These are phyloP conservation scores for Pachycephala philippinensis DNA, from an alignment of 2,113 vertebrate species.

Conservation along the genomic window DNA sequence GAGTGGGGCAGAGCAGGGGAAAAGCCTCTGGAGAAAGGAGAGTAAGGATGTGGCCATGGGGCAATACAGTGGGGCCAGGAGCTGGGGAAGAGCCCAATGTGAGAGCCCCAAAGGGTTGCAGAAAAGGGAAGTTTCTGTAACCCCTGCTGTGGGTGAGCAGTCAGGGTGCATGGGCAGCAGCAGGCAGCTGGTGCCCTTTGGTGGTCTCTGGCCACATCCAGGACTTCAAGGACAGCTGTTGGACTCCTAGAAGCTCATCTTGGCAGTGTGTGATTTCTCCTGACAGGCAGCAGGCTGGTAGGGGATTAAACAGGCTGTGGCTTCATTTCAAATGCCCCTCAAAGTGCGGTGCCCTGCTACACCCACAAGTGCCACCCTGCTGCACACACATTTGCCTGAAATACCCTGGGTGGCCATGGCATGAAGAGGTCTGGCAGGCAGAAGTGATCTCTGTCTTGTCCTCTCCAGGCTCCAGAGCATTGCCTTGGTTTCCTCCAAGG, in stretches of 20 bases:
- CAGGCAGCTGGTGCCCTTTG: neutral
- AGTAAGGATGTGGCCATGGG: neutral
- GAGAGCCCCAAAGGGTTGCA: accelerated
- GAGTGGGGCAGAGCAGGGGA: neutral
- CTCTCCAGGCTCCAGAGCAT: neutral
- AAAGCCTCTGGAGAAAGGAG: neutral
- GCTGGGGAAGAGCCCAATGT: accelerated
- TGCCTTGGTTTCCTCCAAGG: neutral
- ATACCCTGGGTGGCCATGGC: accelerated
- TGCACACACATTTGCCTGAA: neutral
- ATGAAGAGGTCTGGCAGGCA: neutral
- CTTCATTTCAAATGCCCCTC: accelerated
- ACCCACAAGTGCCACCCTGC: neutral
- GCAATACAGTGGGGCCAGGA: neutral
- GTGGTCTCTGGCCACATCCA: neutral
- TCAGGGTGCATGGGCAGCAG: neutral
- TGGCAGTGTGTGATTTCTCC: neutral
- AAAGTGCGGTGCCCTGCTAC: neutral
- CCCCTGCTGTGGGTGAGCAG: accelerated
- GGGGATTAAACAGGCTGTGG: neutral
- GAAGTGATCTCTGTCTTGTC: neutral
- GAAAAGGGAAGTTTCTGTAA: neutral
- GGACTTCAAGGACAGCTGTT: neutral
- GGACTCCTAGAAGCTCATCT: neutral
- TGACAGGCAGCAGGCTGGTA: neutral